Base-by-base conservation (phyloP, 2,888 invertebrate genomes). In the Steinernema carpocapsae region DNA sequence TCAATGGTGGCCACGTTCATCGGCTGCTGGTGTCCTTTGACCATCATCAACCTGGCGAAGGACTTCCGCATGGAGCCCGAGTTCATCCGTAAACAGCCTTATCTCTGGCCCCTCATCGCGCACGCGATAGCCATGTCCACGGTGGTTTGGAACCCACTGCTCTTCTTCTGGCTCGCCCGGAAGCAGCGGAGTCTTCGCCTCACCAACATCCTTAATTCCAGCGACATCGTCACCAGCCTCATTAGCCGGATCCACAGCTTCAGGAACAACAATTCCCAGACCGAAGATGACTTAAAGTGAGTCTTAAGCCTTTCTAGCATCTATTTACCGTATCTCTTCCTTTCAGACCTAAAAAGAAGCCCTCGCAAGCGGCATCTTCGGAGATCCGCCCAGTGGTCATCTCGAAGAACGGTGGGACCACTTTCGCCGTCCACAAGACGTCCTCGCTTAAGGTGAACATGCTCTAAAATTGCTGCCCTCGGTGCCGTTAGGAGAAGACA, bases 1-100 rank as follows among this genome's bases (percentile, higher is more conserved):
- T 82, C 95, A 0, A 99, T 99, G 97, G 97, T 91, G n/a, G 79
- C 80, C 48, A 84, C 86, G 14, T 87, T 87, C 74, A 83, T 87
- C 72, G 80, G 79, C 22, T 85, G 86, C 75, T 87, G 87, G 85
- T 84, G 19, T 2, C 87, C 87, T 2, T 75, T 87, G 48, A 87
- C 87, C 7, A 72, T 81, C 7, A 82, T 87, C 52, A 87, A 87
- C 77, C 78, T 87, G 48, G 80, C 82, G 37, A 84, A 84, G 70
- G 87, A 87, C 75, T 87, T 84, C 76, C 82, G 85, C 85, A 64
- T 82, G 84, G 77, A 64, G 22, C 37, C 82, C 7, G 59, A 75
- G 12, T 81, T 81, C 76, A 74, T 84, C 29, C 76, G 76, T 26
- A 46, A 75, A 45, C 84, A 87, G 73, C 87, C 85, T 14, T 87